These are phyloP conservation scores for Macrotrachela quadricornifera DNA, from an alignment of 1,140 invertebrate species.

Conservation along the genomic window DNA sequence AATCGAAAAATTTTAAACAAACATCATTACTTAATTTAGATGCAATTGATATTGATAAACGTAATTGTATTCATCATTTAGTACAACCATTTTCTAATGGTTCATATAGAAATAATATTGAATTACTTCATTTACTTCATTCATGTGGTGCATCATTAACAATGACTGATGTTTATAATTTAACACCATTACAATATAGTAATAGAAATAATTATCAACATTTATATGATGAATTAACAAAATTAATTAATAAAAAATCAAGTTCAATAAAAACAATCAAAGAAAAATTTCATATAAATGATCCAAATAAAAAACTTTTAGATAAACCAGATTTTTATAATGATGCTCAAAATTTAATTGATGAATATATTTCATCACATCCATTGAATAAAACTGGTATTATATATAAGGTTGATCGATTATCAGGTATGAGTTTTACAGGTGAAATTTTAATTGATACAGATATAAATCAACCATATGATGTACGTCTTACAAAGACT, in stretches of 20 bases:
- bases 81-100: constrained; percentile 25
- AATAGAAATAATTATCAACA: constrained; percentile 13
- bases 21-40: constrained; percentile 14
- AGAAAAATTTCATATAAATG: too few relatives aligned
- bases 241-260: too few relatives aligned
- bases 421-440: too few relatives aligned
- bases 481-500: constrained; percentile 33
- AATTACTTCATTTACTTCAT: constrained; percentile 23
- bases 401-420: too few relatives aligned
- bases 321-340: too few relatives aligned
- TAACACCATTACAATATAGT: constrained; percentile 19
- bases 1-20: too few relatives aligned
- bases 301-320: not conserved
- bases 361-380: too few relatives aligned
- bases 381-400: too few relatives aligned
- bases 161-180: constrained; percentile 17
- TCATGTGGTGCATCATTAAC: constrained; percentile 22
- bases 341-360: too few relatives aligned
- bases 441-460: too few relatives aligned
- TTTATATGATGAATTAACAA: too few relatives aligned
- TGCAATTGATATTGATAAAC: constrained; percentile 23
- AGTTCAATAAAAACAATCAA: too few relatives aligned
- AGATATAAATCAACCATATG: constrained; percentile 17
- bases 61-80: constrained; percentile 31
- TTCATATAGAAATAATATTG: constrained; percentile 21